Evolutionary conservation across 2,113 vertebrate genomes (phyloP).

Genomic region (Canis aureus): DNA sequence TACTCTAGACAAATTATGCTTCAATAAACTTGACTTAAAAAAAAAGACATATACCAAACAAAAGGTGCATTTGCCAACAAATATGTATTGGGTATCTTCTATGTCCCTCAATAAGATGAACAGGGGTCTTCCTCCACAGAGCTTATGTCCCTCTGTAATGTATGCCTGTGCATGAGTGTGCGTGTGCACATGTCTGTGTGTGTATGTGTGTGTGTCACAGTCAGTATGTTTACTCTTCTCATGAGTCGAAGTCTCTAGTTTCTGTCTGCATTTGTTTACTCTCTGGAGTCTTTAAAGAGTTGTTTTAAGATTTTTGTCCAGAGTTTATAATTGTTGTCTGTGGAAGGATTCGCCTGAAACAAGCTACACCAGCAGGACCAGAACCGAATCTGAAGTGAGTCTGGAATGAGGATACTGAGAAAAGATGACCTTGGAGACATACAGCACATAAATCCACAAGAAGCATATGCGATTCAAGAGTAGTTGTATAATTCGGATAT

Average conservation of each 20-base stretch:
- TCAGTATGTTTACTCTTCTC: neutral
- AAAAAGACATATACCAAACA: neutral
- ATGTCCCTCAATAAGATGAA: no score
- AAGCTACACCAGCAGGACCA: neutral
- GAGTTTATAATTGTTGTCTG: neutral
- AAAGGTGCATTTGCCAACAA: neutral
- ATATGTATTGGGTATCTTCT: neutral
- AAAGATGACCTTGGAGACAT: neutral
- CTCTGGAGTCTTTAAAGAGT: neutral
- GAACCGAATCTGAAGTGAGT: neutral
- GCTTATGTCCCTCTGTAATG: neutral
- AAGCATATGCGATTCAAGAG: neutral
- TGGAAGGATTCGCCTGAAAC: neutral
- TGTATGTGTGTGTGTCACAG: fast-evolving
- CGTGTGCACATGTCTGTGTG: fast-evolving
- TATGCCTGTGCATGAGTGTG: fast-evolving
- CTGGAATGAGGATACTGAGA: neutral
- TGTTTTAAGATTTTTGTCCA: neutral
- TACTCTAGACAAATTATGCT: neutral
- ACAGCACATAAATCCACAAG: neutral
- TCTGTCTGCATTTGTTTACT: neutral
- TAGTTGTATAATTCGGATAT: neutral
- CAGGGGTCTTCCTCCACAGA: neutral
- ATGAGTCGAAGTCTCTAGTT: neutral
- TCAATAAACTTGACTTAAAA: neutral